Conservation (phyloP, 1,140 invertebrate genomes). For the Calosoma granatense region DNA sequence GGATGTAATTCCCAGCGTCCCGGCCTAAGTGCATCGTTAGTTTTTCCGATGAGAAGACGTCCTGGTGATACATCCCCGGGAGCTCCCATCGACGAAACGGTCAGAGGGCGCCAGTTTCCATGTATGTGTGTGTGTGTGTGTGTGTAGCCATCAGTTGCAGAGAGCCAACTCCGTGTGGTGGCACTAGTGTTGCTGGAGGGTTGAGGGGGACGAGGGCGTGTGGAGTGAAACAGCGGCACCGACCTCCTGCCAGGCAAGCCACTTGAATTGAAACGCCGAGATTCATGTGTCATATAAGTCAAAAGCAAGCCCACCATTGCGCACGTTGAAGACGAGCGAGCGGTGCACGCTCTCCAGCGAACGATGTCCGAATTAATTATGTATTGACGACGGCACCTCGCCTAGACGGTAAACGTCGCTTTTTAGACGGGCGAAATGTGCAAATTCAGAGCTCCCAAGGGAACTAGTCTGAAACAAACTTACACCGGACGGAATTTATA, state of each 20-base stretch:
- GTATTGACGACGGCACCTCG: not conserved
- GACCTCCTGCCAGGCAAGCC: slow-evolving; percentile 10
- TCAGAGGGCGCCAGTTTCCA: no score
- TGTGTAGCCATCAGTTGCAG: not conserved
- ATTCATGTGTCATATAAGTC: slow-evolving; percentile 15
- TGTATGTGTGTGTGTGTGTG: no score
- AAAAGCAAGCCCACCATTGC: slow-evolving; percentile 14
- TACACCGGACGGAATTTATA: no score
- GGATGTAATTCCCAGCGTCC: no score
- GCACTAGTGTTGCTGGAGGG: no score
- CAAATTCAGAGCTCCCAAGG: not conserved
- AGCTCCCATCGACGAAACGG: no score
- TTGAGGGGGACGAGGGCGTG: no score
- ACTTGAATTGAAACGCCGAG: slow-evolving; percentile 16
- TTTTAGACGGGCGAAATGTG: not conserved
- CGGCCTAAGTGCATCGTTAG: no score
- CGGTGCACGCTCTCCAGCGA: not conserved
- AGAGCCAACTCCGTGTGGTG: not conserved
- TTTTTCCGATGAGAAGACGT: no score
- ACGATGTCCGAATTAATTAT: slow-evolving; percentile 8
- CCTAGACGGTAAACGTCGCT: not conserved
- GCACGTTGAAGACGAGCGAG: slow-evolving; percentile 4
- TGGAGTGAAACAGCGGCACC: not conserved
- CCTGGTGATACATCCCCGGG: no score
- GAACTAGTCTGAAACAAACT: no score